phyloP scores from a whole-genome alignment of 1,140 invertebrate species.

The Hormaphis cornu region DNA sequence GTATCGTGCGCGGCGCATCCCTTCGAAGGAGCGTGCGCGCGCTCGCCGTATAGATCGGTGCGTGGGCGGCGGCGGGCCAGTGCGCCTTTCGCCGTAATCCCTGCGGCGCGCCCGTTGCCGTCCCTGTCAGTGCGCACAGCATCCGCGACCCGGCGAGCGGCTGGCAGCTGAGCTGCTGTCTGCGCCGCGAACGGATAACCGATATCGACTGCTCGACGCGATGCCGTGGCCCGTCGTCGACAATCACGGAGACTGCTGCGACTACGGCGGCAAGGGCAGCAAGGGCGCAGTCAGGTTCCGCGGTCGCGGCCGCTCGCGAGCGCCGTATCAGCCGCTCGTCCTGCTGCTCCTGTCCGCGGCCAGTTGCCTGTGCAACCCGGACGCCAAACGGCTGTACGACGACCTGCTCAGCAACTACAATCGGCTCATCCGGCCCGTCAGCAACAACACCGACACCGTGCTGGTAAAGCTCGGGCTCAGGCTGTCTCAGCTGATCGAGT shows the following conservation, averaged over 20 bases:
- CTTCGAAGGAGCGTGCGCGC: conserved; percentile 1
- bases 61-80: neutral
- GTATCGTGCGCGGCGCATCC: neutral
- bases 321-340: neutral
- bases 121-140: neutral
- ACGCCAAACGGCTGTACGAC: conserved; percentile 86
- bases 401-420: conserved; percentile 95
- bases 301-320: neutral
- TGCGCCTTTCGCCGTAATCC: neutral
- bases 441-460: conserved; percentile 86
- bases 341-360: neutral
- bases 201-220: neutral
- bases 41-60: neutral
- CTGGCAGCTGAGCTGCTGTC: neutral
- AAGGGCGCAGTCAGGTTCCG: neutral
- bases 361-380: conserved; percentile 55
- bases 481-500: conserved; percentile 89
- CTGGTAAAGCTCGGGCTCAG: conserved; percentile 83
- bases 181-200: neutral
- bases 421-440: conserved; percentile 83
- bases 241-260: neutral
- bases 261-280: neutral
- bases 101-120: neutral
- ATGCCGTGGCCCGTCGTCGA: neutral
- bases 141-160: conserved; percentile 19